Percentiles rank a stretch among this genome's conserved stretches.
These are phyloP conservation scores for Daboia siamensis DNA, from an alignment of 2,113 vertebrate species.

Conservation along the genomic window DNA sequence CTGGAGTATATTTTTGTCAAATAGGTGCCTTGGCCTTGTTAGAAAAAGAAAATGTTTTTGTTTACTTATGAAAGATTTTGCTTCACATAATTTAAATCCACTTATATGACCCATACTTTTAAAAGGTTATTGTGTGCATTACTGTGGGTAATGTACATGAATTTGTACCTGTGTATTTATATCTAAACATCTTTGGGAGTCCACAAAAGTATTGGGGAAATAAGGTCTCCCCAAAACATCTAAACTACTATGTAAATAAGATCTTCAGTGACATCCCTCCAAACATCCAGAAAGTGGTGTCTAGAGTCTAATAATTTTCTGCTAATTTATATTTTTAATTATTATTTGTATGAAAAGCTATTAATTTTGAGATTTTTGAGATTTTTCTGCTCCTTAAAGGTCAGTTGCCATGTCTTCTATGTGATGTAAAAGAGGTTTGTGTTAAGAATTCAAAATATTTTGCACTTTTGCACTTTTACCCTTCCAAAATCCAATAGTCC, in stretches of 20 bases:
- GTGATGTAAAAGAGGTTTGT: neutral
- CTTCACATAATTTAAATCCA: conserved; percentile 44
- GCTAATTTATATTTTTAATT: neutral
- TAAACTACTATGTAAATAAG: neutral
- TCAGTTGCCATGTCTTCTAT: neutral
- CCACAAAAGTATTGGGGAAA: neutral
- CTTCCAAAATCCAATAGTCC: neutral
- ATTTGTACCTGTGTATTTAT: neutral
- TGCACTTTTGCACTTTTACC: neutral
- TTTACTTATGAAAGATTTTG: conserved; percentile 43
- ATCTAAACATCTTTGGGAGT: neutral
- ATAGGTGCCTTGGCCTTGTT: conserved; percentile 35
- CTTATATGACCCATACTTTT: conserved; percentile 16
- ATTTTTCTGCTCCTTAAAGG: neutral
- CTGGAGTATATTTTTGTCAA: neutral
- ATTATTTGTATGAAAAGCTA: neutral
- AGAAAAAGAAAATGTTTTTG: conserved; percentile 46
- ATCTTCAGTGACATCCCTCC: neutral
- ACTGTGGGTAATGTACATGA: neutral
- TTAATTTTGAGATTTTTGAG: neutral
- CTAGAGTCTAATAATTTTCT: neutral
- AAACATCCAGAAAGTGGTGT: neutral
- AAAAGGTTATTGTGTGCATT: conserved; percentile 10
- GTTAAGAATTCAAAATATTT: neutral
- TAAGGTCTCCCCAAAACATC: neutral